A percentile compares a stretch with the other conserved stretches of the same genome.
phyloP scores from a whole-genome alignment of 1,140 invertebrate genomes.

The Thaumetopoea pityocampa region DNA sequence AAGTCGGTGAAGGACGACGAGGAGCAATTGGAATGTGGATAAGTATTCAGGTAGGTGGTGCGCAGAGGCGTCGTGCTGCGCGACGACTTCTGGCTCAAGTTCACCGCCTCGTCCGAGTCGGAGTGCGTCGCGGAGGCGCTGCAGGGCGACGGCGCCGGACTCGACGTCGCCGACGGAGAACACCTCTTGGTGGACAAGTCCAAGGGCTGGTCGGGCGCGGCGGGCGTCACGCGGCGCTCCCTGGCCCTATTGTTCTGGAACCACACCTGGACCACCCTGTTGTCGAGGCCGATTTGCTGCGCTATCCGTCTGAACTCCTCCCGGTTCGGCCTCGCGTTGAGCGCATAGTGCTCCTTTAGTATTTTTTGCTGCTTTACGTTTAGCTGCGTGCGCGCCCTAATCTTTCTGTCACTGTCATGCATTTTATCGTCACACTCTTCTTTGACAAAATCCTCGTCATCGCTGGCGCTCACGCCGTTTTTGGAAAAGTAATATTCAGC shows the following conservation, averaged over 20 bases:
- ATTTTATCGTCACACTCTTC: slow-evolving; percentile 77
- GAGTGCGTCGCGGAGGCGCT: slow-evolving; percentile 76
- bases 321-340: slow-evolving; percentile 94
- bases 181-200: slow-evolving; percentile 91
- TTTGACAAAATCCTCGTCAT: slow-evolving; percentile 70
- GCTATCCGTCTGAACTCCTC: slow-evolving; percentile 95
- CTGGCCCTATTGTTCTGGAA: slow-evolving; percentile 98
- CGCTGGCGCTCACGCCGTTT: slow-evolving; percentile 65
- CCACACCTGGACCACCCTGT: slow-evolving; percentile 97
- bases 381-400: slow-evolving; percentile 93
- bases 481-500: slow-evolving; percentile 71
- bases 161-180: slow-evolving; percentile 74
- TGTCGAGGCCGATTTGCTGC: slow-evolving; percentile 91
- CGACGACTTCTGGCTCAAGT: slow-evolving; percentile 82
- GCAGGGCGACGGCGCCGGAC: slow-evolving; percentile 78
- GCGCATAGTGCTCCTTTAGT: slow-evolving; percentile 90
- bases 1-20: slow-evolving; percentile 69
- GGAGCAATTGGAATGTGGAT: slow-evolving; percentile 78
- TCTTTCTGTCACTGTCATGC: slow-evolving; percentile 84
- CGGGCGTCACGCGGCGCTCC: slow-evolving; percentile 83
- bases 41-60: slow-evolving; percentile 64
- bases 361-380: slow-evolving; percentile 94
- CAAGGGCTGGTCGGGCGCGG: slow-evolving; percentile 86
- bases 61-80: slow-evolving; percentile 78
- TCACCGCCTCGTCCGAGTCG: slow-evolving; percentile 83